Base-by-base conservation (phyloP, 2,888 invertebrate species). In the Drosophila borealis region DNA sequence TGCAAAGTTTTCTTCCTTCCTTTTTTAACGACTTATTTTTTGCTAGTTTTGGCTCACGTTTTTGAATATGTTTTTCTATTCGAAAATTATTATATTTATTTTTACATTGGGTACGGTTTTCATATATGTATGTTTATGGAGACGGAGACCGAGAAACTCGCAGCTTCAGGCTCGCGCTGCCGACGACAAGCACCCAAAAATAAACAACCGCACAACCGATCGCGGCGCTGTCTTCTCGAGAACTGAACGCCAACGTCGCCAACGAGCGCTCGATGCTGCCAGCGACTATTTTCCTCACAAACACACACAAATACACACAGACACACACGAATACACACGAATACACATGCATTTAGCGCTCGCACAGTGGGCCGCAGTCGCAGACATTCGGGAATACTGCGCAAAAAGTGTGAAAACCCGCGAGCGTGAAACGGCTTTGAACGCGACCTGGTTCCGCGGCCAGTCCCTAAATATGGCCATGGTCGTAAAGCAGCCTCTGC, bases 211-310 rank as follows among this genome's bases (percentile, higher is more conserved):
- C 71, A 77, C 83, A 76, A 81, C 81, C 84, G 84, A 76, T 74
- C 80, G 83, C 74, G 70, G 48, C 81, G 86, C 72, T 55, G 83
- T 80, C 83, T 83, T 67, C 75, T 76, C 80, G 81, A 85, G 86
- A 83, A 84, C 83, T 85, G 83, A 82, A 72, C 76, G 72, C 79
- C 80, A 74, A 78, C 75, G 71, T 70, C 64, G n/a, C n/a, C n/a
- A n/a, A n/a, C n/a, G 66, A 78, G 67, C 80, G 80, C 75, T 64
- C 64, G 64, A 64, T 61, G 69, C 70, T 53, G 59, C 19, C 48
- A 56, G 73, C 71, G 76, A 72, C 77, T 80, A 64, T 81, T 80
- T 82, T 74, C 70, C 77, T 70, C 78, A 76, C 83, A 77, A 61
- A 64, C 44, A 44, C 42, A 50, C 19, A 54, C 48, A 33, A 34